A percentile compares a stretch with the other conserved stretches of the same genome.
Conservation (phyloP, 1,140 invertebrate species). For the Akabosia matsudoensis region DNA sequence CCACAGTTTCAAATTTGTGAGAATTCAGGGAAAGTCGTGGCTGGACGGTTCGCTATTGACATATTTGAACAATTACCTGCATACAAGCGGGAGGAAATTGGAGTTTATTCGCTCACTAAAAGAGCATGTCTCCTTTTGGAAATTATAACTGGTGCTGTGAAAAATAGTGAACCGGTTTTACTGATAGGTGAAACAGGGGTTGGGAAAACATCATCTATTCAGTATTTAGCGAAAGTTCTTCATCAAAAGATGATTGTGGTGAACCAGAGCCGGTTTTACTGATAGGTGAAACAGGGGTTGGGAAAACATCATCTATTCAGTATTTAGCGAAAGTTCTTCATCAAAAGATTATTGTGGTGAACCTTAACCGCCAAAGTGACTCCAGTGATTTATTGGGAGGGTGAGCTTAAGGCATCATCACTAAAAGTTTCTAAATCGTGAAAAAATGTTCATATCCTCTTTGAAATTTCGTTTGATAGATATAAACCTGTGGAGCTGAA, state of each 20-base stretch:
- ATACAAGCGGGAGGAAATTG: constrained; percentile 25
- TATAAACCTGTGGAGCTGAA: constrained; percentile 94
- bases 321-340: constrained; percentile 80
- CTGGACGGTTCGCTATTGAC: constrained; percentile 59
- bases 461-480: constrained; percentile 51
- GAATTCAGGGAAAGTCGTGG: constrained; percentile 53
- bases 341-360: constrained; percentile 88
- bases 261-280: constrained; percentile 91
- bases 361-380: constrained; percentile 99
- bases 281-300: constrained; percentile 97
- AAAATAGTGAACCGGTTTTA: constrained; percentile 82
- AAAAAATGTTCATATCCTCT: neutral
- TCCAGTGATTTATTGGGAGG: constrained; percentile 93
- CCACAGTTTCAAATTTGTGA: constrained; percentile 62
- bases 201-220: constrained; percentile 95
- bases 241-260: constrained; percentile 85
- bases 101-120: constrained; percentile 72
- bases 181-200: constrained; percentile 97
- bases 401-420: constrained; percentile 49
- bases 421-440: neutral
- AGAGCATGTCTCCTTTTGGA: constrained; percentile 78
- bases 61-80: constrained; percentile 29
- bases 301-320: constrained; percentile 96
- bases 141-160: constrained; percentile 75
- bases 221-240: constrained; percentile 81